Base-by-base conservation (phyloP, 2,888 invertebrate species). In the Drosophila lacicola region DNA sequence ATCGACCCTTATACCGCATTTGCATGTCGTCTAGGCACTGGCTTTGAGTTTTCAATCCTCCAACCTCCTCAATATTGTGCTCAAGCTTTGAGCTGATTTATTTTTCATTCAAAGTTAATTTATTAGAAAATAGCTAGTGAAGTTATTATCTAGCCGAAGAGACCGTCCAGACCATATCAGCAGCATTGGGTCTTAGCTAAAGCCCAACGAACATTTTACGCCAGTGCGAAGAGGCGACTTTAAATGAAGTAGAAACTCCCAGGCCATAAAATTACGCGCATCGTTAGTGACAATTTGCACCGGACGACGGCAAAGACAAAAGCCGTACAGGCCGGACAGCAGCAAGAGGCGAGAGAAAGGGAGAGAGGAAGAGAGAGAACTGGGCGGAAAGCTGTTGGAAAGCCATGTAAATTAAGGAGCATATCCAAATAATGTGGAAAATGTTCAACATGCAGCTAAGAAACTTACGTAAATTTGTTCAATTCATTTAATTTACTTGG, bases 231-330 rank as follows among this genome's bases (percentile, higher is more conserved):
- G 74, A 57, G 74, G 66, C 69, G 60, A 68, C 80, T 88, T 83
- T 88, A 87, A 88, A 86, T 86, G 89, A 86, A 80, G 80, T 88
- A 87, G 87, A 86, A 87, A 88, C 69, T 81, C 75, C 63, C 62
- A 8, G 74, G 85, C 85, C 88, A 90, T 90, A 80, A 89, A 90
- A 90, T 90, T 90, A 90, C 80, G 89, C 90, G 90, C 90, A 86
- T 90, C 90, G 90, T 90, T 90, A 90, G 85, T 88, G 80, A 80
- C 88, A 81, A 79, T 90, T 90, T 86, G 81, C 87, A 90, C 85
- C 70, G 81, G 78, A 86, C 72, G 83, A 64, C 25, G 47, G 46
- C 54, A 60, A 46, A 62, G 74, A 70, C 70, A 65, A 8, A 74
- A 62, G 74, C 69, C 74, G 42, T 50, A 70, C 65, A 55, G 46